phyloP scores from a whole-genome alignment of 1,140 invertebrate species.

The Rhynchophorus ferrugineus region DNA sequence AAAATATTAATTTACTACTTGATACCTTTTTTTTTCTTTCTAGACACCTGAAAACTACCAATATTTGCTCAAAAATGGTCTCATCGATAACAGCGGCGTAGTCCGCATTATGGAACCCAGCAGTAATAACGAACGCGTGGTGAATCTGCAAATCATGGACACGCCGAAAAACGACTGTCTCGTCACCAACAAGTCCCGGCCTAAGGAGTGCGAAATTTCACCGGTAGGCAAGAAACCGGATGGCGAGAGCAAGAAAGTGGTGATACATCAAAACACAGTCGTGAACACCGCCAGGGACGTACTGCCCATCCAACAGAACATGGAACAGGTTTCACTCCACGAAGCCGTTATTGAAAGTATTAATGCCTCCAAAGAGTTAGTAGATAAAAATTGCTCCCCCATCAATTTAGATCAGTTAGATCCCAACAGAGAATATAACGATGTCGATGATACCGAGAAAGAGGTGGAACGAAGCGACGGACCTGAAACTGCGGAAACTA shows the following conservation, averaged over 20 bases:
- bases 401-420: constrained; percentile 28
- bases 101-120: constrained; percentile 21
- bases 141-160: constrained; percentile 33
- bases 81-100: constrained; percentile 22
- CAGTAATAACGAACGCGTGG: constrained; percentile 24
- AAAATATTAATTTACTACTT: too few relatives aligned
- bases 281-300: constrained; percentile 10
- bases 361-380: constrained; percentile 17
- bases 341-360: constrained; percentile 6
- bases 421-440: constrained; percentile 7
- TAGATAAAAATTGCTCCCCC: constrained; percentile 28
- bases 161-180: constrained; percentile 25
- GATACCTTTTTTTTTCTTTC: constrained; percentile 6
- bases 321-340: background rate
- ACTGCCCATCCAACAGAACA: background rate
- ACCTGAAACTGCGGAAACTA: background rate
- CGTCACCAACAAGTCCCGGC: constrained; percentile 16
- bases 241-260: constrained; percentile 6
- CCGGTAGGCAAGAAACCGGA: background rate
- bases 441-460: background rate
- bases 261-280: constrained; percentile 26
- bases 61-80: constrained; percentile 28
- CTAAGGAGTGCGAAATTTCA: background rate
- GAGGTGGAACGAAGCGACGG: background rate
- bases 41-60: constrained; percentile 22